Evolutionary conservation across 2,888 invertebrate species (phyloP).

Genomic region (Acronicta leporina): DNA sequence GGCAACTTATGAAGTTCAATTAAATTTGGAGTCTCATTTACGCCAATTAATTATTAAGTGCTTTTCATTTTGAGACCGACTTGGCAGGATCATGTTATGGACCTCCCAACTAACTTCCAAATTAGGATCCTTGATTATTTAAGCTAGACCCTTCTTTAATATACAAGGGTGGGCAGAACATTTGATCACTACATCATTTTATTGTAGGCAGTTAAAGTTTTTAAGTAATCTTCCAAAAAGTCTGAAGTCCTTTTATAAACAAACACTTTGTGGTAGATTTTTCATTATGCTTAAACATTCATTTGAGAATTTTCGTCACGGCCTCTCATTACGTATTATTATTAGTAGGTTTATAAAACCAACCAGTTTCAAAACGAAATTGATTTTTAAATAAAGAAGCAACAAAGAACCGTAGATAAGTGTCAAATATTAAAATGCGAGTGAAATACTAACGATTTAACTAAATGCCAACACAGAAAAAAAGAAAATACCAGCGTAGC

Average conservation of each 20-base stretch:
- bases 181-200: not conserved
- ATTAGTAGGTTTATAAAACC: no score
- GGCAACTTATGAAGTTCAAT: constrained; percentile 23
- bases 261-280: no score
- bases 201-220: not conserved
- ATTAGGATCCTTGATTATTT: constrained; percentile 15
- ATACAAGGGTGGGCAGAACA: not conserved
- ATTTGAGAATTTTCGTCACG: no score
- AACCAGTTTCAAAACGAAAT: not conserved
- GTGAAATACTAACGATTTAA: constrained; percentile 23
- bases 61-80: constrained; percentile 43
- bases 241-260: no score
- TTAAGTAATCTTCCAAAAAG: no score
- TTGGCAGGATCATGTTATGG: constrained; percentile 1
- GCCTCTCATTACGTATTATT: no score
- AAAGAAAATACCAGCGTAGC: constrained; percentile 27
- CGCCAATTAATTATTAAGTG: constrained; percentile 50
- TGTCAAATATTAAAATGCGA: constrained; percentile 1
- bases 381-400: constrained; percentile 1
- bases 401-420: not conserved
- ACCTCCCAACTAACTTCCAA: constrained; percentile 22
- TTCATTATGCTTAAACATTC: no score
- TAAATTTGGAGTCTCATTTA: constrained; percentile 24
- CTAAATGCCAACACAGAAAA: constrained; percentile 29
- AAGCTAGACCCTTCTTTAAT: not conserved